These are phyloP conservation scores for Anagrus nilaparvatae DNA, from an alignment of 1,140 invertebrate genomes.

Conservation along the genomic window DNA sequence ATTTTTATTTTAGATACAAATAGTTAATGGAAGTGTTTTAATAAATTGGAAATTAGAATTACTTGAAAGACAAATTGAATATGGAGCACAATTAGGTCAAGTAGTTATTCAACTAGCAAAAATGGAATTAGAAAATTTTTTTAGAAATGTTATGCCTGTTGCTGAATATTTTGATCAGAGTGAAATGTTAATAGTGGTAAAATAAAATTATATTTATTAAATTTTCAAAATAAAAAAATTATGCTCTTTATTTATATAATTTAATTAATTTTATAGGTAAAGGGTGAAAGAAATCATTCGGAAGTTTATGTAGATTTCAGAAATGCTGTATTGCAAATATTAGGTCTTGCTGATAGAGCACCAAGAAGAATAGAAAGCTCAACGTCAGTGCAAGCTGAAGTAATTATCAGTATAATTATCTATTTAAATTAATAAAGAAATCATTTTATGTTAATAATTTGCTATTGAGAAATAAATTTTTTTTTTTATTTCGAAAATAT, in stretches of 20 bases:
- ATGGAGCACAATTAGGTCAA: slow-evolving; percentile 76
- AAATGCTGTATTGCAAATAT: slow-evolving; percentile 57
- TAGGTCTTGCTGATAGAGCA: slow-evolving; percentile 47
- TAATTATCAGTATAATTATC: too few relatives aligned
- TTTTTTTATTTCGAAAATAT: too few relatives aligned
- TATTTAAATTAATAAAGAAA: too few relatives aligned
- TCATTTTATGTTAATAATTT: too few relatives aligned
- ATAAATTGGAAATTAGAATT: slow-evolving; percentile 77
- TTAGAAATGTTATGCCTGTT: slow-evolving; percentile 78
- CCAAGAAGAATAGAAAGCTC: background rate
- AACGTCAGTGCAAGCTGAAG: slow-evolving; percentile 33
- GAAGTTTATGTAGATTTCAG: slow-evolving; percentile 76
- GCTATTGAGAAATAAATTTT: too few relatives aligned
- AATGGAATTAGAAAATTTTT: slow-evolving; percentile 83
- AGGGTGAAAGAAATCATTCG: slow-evolving; percentile 70
- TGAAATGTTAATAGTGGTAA: slow-evolving; percentile 71
- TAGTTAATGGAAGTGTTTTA: slow-evolving; percentile 73
- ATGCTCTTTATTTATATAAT: slow-evolving; percentile 9
- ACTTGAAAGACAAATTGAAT: slow-evolving; percentile 78
- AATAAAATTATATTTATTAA: slow-evolving; percentile 18
- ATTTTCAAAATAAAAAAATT: background rate
- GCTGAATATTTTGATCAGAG: slow-evolving; percentile 82
- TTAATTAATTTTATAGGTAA: slow-evolving; percentile 47
- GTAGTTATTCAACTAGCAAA: slow-evolving; percentile 72
- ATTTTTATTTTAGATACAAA: slow-evolving; percentile 58